Conservation (phyloP, 2,888 invertebrate species). For the Conus canariensis region DNA sequence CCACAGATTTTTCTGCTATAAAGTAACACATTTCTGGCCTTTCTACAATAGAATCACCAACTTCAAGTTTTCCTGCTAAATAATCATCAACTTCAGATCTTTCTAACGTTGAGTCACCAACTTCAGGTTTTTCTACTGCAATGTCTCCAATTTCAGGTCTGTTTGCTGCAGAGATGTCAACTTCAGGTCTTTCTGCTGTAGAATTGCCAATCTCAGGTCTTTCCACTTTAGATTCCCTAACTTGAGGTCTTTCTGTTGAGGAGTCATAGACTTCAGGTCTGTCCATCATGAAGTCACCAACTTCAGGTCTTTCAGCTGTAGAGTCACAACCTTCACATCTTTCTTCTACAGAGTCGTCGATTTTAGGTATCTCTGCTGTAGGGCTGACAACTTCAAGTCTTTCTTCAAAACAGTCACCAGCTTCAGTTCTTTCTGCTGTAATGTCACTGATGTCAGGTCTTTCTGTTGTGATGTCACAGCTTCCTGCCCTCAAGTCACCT, state of each 20-base stretch:
- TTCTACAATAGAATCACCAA: neutral
- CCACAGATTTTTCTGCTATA: too few species aligned
- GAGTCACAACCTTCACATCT: neutral
- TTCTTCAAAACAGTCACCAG: neutral
- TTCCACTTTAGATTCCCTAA: neutral
- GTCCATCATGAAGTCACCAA: neutral
- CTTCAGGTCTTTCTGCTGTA: neutral
- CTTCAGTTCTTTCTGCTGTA: neutral
- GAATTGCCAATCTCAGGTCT: neutral
- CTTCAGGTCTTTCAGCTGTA: neutral
- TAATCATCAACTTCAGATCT: neutral
- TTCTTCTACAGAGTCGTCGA: neutral
- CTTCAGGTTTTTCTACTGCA: neutral
- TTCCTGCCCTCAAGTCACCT: neutral
- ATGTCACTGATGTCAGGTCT: neutral
- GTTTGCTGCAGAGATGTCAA: neutral
- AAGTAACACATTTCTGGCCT: neutral
- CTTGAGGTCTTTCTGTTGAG: neutral
- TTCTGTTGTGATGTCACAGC: neutral
- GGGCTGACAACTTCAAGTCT: neutral
- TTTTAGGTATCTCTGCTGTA: neutral
- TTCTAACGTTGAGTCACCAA: neutral
- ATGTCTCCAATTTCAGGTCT: neutral
- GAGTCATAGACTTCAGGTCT: neutral
- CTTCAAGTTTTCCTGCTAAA: neutral